Percentiles rank a stretch among this genome's conserved stretches.
Conservation (phyloP, 2,113 vertebrate genomes). For the Harpagus bidentatus region DNA sequence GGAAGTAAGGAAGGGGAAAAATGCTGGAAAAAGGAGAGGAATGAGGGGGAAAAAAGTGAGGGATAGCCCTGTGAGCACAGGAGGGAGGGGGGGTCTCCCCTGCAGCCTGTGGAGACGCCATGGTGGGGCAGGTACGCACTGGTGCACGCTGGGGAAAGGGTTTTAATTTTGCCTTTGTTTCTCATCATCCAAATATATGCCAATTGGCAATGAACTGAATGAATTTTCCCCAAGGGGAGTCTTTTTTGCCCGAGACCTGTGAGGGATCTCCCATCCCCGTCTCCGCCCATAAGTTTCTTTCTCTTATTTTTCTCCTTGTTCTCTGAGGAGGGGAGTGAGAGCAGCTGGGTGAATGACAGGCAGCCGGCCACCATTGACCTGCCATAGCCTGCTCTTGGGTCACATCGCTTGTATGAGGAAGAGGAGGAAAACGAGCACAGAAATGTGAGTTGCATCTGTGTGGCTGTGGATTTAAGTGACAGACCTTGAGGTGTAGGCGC, state of each 20-base stretch:
- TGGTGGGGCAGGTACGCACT: neutral
- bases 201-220: neutral
- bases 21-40: neutral
- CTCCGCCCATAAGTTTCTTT: neutral
- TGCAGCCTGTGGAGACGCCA: accelerated
- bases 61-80: neutral
- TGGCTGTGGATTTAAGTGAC: neutral
- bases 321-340: neutral
- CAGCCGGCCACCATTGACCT: accelerated
- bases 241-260: accelerated
- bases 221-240: neutral
- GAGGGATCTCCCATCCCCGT: neutral
- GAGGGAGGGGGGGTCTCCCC: accelerated
- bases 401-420: accelerated
- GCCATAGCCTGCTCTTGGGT: neutral
- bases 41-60: accelerated
- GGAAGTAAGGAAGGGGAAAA: neutral
- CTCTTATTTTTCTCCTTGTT: accelerated
- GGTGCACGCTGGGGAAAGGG: too few species aligned
- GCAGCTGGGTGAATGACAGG: neutral
- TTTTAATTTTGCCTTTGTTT: neutral
- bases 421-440: neutral
- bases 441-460: accelerated
- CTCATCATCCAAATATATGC: neutral
- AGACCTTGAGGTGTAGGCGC: neutral